Evolutionary conservation across 2,797 vertebrate species (phyloP).

Genomic region (Holocentrus rufus): DNA sequence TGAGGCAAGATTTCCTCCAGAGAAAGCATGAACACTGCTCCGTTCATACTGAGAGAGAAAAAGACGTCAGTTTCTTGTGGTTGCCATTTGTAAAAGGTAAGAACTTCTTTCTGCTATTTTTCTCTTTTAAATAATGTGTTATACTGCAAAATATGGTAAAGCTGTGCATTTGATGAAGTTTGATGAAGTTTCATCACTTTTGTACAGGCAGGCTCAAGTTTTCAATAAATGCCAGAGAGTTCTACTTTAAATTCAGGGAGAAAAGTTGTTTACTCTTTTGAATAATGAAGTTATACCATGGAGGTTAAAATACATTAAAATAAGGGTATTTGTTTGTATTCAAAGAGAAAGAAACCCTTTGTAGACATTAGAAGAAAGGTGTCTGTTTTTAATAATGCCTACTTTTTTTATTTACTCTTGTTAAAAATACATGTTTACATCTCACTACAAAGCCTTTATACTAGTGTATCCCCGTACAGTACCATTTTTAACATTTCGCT

Average conservation of each 20-base stretch:
- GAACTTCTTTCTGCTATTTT: constrained; percentile 12
- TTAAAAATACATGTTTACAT: neutral
- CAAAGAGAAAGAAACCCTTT: neutral
- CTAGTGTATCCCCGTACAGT: neutral
- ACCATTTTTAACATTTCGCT: neutral
- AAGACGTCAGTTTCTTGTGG: constrained; percentile 10
- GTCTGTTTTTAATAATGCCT: neutral
- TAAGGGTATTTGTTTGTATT: neutral
- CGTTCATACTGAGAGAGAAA: constrained; percentile 21
- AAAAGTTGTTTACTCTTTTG: neutral
- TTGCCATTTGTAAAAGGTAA: constrained; percentile 50
- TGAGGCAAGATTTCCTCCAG: constrained; percentile 65
- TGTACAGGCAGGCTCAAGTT: neutral
- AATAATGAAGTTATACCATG: neutral
- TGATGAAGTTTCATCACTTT: neutral
- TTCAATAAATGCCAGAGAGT: neutral
- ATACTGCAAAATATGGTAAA: neutral
- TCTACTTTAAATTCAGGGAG: neutral
- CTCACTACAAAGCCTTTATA: neutral
- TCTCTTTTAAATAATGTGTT: neutral
- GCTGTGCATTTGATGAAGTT: neutral
- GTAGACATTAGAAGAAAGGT: neutral
- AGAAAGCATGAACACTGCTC: constrained; percentile 19
- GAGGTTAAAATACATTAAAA: neutral
- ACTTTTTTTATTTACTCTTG: neutral